These are phyloP conservation scores for Myanophis thanlyinensis DNA, from an alignment of 2,113 vertebrate genomes.

Conservation along the genomic window DNA sequence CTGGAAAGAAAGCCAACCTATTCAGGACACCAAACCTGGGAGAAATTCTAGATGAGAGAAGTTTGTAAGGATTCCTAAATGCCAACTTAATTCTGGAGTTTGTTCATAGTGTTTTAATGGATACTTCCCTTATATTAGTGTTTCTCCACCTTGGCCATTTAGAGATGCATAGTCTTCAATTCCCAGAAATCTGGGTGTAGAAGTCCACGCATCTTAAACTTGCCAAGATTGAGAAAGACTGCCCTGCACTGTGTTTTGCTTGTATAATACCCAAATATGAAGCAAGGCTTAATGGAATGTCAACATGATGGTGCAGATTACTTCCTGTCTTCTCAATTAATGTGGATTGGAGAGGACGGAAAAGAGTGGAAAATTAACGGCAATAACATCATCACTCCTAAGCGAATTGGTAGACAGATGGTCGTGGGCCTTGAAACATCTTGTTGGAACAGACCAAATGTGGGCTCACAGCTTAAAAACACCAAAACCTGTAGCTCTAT, in stretches of 20 bases:
- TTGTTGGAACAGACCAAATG: background rate
- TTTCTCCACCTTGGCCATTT: background rate
- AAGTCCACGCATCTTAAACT: background rate
- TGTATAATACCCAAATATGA: background rate
- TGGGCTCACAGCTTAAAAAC: background rate
- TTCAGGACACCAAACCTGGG: background rate
- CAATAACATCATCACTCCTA: background rate
- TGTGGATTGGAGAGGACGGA: background rate
- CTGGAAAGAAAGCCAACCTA: background rate
- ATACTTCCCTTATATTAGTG: background rate
- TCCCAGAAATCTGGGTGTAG: background rate
- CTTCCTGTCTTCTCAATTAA: background rate
- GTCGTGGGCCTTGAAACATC: background rate
- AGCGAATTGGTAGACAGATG: slow-evolving; percentile 2
- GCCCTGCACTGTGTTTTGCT: background rate
- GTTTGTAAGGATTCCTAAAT: background rate
- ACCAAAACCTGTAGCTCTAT: background rate
- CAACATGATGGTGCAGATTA: background rate
- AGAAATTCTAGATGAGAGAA: background rate
- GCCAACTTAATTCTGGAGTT: background rate
- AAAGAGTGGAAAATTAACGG: background rate
- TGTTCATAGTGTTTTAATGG: background rate
- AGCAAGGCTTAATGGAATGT: no score
- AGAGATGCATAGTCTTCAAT: background rate
- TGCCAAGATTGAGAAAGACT: background rate